Percentiles rank a stretch among this genome's conserved stretches.
Evolutionary conservation across 2,888 invertebrate species (phyloP).

Genomic region (Tipula helvola): DNA sequence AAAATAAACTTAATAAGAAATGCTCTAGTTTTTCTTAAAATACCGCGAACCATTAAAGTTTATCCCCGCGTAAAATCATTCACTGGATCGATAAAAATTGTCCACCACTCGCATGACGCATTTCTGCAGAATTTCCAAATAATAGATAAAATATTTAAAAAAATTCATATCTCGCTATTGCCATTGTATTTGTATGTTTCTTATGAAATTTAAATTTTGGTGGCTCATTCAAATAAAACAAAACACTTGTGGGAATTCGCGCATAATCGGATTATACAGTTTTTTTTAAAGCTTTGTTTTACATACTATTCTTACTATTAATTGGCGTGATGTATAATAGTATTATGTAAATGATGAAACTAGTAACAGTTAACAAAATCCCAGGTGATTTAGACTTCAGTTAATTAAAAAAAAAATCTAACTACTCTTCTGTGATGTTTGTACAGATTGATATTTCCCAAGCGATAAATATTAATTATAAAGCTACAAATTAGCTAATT

Average conservation of each 20-base stretch:
- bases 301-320: neutral
- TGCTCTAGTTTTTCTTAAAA: no score
- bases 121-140: neutral
- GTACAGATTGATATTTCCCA: neutral
- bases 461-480: neutral
- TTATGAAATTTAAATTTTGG: neutral
- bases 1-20: no score
- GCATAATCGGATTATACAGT: neutral
- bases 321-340: neutral
- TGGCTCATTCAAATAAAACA: neutral
- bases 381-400: neutral
- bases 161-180: neutral
- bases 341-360: neutral
- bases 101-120: neutral
- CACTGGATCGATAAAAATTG: neutral
- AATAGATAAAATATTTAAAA: neutral
- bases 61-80: no score
- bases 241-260: neutral
- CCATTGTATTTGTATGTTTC: neutral
- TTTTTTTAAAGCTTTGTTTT: neutral
- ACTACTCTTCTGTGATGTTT: neutral
- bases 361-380: neutral
- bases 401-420: neutral
- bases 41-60: no score
- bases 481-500: neutral